phyloP scores from a whole-genome alignment of 1,140 invertebrate genomes.

The Eumeta japonica region DNA sequence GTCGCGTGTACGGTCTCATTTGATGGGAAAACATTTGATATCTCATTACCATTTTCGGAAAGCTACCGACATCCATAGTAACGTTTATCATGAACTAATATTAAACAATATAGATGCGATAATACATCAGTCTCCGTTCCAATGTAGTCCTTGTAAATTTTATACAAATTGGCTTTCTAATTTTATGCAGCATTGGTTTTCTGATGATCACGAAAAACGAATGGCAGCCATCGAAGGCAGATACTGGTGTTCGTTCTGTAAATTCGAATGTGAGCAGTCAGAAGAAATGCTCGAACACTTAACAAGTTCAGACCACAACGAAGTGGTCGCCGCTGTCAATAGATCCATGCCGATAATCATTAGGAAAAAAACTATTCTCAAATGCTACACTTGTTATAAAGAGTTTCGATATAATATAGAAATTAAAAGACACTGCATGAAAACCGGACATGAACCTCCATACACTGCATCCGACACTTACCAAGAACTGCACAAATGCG shows the following conservation, averaged over 20 bases:
- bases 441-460: conserved; percentile 53
- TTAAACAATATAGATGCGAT: conserved; percentile 75
- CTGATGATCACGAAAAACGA: conserved; percentile 59
- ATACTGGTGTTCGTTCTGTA: conserved; percentile 76
- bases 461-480: conserved; percentile 63
- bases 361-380: conserved; percentile 63
- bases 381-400: conserved; percentile 62
- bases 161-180: conserved; percentile 76
- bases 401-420: conserved; percentile 71
- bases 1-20: conserved; percentile 63
- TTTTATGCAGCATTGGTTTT: conserved; percentile 75
- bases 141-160: conserved; percentile 79
- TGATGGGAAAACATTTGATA: conserved; percentile 81
- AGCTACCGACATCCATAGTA: conserved; percentile 55
- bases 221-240: conserved; percentile 58
- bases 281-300: conserved; percentile 71
- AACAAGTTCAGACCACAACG: conserved; percentile 64
- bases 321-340: conserved; percentile 72
- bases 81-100: conserved; percentile 61
- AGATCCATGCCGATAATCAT: conserved; percentile 78
- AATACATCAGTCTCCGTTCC: conserved; percentile 77
- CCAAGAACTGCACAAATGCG: conserved; percentile 64
- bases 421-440: conserved; percentile 63
- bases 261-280: conserved; percentile 67
- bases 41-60: conserved; percentile 80